Base-by-base conservation (phyloP, 1,140 invertebrate species). In the Pogonomyrmex barbatus region DNA sequence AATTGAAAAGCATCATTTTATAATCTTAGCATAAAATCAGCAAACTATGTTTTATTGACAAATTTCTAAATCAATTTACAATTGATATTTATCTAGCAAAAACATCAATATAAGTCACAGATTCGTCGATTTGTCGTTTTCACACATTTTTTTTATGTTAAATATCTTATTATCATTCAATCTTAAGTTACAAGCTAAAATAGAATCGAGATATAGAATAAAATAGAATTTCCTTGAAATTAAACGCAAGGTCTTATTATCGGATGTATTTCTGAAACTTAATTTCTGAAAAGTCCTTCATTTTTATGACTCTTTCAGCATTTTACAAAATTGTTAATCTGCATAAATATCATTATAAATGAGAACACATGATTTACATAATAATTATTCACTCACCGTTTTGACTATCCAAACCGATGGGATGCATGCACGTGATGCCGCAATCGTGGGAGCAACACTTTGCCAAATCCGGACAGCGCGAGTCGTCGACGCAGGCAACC, bases 361-460 rank as follows among this genome's bases (percentile, higher is more conserved):
- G 24, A 10, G 14, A 36, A 52, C 2, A 65, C 17, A 30, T 14
- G 24, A 30, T 14, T 36, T 24, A 63, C 50, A 70, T 14, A 39
- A 47, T 47, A 50, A 52, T 14, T 8, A 47, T 17, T 47, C 10
- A 12, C 67, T 87, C 83, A 94, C 93, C 92, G 54, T 84, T 85
- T 71, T 71, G 81, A 45, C 95, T 95, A 14, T 96, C 92, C 14
- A 97, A 91, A 75, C 96, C 96, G 0, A 95, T 70, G 0, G 96
- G 96, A 58, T 96, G 95, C 90, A 96, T 96, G 92, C 97, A 97
- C 14, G 96, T 96, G 17, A 96, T 94, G 4, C 97, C 96, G 71
- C 97, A 97, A 39, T 94, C 94, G 88, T 96, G 96, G n/a, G 93
- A 91, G 87, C 97, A 97, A 92, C 97, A 97, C 85, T 97, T 96